Conservation (phyloP, 1,140 invertebrate genomes). For the Uloborus diversus region DNA sequence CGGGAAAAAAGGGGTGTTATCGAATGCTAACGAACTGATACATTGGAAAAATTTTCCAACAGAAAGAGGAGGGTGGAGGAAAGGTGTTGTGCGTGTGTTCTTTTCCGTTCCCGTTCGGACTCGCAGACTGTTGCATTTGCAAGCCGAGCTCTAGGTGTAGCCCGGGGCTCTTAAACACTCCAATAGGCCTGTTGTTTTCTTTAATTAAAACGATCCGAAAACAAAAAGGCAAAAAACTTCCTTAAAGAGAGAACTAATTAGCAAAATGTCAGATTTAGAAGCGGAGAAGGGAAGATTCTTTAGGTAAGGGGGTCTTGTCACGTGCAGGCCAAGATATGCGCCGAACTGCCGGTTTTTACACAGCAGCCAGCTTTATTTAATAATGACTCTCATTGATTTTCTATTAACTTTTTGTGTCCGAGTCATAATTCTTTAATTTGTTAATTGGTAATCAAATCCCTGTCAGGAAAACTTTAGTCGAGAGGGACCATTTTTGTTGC, state of each 20-base stretch:
- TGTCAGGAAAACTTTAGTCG: constrained; percentile 52
- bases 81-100: too few relatives aligned
- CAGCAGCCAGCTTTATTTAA: constrained; percentile 50
- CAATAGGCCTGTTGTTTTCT: constrained; percentile 47
- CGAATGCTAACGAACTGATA: constrained; percentile 43
- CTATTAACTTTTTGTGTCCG: constrained; percentile 57
- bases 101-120: too few relatives aligned
- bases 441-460: constrained; percentile 56
- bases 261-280: constrained; percentile 56
- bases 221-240: constrained; percentile 48
- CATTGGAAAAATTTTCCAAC: too few relatives aligned
- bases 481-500: constrained; percentile 40
- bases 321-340: constrained; percentile 13
- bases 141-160: background rate
- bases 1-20: constrained; percentile 26
- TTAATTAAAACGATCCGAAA: constrained; percentile 55
- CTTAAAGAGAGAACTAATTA: constrained; percentile 29
- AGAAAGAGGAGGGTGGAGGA: too few relatives aligned
- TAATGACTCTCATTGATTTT: constrained; percentile 55
- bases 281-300: constrained; percentile 43
- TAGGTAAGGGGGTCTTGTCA: constrained; percentile 16
- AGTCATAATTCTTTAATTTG: constrained; percentile 57
- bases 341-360: constrained; percentile 24
- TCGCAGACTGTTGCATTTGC: background rate
- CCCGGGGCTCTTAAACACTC: constrained; percentile 46